A percentile compares a stretch with the other conserved stretches of the same genome.
phyloP scores from a whole-genome alignment of 2,888 invertebrate genomes.

The Branchinecta sandiegonensis region DNA sequence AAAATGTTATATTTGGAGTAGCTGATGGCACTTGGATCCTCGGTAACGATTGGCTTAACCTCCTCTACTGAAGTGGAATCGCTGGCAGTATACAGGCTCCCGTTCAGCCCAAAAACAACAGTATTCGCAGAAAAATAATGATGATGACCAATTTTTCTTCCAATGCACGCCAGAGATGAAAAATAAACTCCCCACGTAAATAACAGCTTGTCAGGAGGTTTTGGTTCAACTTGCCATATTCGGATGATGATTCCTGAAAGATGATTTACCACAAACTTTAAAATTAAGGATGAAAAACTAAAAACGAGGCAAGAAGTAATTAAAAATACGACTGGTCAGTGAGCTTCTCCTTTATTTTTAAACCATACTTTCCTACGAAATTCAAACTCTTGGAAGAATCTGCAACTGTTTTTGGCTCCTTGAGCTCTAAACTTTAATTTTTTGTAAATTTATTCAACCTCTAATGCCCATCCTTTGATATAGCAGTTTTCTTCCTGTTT shows the following conservation, averaged over 20 bases:
- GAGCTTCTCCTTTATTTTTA: too few species aligned
- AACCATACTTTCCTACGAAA: too few species aligned
- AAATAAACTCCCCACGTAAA: conserved; percentile 8
- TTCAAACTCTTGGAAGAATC: too few species aligned
- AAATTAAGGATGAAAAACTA: too few species aligned
- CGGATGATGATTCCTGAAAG: not conserved
- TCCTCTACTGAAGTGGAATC: not conserved
- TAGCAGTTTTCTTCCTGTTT: too few species aligned
- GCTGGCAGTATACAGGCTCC: not conserved
- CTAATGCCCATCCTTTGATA: too few species aligned
- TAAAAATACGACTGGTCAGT: too few species aligned
- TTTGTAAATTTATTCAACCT: too few species aligned
- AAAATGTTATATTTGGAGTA: conserved; percentile 3
- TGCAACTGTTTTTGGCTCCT: too few species aligned
- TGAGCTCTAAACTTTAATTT: too few species aligned
- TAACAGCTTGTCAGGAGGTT: not conserved
- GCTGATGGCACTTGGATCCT: not conserved
- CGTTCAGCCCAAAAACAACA: conserved; percentile 8
- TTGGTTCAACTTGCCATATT: not conserved
- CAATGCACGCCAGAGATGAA: not conserved
- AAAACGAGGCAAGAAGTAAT: too few species aligned
- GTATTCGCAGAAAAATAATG: not conserved
- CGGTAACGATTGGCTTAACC: not conserved
- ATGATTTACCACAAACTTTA: not conserved
- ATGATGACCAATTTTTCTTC: not conserved